phyloP scores from a whole-genome alignment of 2,888 invertebrate species.

The Drosophila testacea region DNA sequence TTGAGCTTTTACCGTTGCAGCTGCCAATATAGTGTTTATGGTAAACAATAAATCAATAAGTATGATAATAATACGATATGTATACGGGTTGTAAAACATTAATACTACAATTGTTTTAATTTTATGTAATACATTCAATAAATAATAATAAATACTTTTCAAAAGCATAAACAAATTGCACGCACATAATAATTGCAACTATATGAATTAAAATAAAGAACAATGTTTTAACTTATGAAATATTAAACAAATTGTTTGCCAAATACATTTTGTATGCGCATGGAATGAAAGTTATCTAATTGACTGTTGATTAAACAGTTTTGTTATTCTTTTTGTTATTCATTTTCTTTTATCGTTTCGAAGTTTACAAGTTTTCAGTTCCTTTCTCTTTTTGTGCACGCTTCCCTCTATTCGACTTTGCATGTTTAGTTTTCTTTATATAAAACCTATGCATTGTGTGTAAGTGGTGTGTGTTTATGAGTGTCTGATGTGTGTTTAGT shows the following conservation, averaged over 20 bases:
- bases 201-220: constrained; percentile 50
- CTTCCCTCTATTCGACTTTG: constrained; percentile 48
- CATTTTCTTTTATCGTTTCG: constrained; percentile 41
- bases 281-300: constrained; percentile 61
- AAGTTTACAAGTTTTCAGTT: constrained; percentile 55
- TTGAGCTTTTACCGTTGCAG: constrained; percentile 29
- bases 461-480: constrained; percentile 29
- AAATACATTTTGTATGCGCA: constrained; percentile 54
- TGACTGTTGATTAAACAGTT: constrained; percentile 46
- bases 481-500: constrained; percentile 59
- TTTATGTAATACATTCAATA: constrained; percentile 61
- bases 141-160: constrained; percentile 78
- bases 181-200: constrained; percentile 72
- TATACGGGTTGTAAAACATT: constrained; percentile 44
- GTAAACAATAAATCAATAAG: constrained; percentile 39
- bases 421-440: constrained; percentile 24
- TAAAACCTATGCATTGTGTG: constrained; percentile 48
- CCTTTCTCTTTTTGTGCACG: constrained; percentile 56
- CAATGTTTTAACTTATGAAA: constrained; percentile 44
- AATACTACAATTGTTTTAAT: constrained; percentile 47
- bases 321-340: constrained; percentile 4
- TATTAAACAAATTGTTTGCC: constrained; percentile 52
- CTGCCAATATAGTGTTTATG: constrained; percentile 42
- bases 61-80: constrained; percentile 76
- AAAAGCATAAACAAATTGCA: constrained; percentile 80